Conservation (phyloP, 2,888 invertebrate species). For the Epirrita christyi region DNA sequence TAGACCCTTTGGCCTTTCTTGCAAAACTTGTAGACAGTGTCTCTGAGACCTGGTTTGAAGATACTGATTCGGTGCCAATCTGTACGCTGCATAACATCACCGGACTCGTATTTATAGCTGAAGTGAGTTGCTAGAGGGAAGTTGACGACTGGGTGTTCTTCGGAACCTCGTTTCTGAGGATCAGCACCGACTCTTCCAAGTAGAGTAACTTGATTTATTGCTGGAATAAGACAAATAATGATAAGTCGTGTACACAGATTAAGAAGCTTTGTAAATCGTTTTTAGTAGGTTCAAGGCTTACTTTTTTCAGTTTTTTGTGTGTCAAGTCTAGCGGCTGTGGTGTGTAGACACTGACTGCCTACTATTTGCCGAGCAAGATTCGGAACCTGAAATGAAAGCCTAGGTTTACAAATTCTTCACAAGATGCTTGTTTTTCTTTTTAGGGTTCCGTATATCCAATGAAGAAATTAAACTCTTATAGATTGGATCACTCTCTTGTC, state of each 20-base stretch:
- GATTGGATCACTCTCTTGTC: too few species aligned
- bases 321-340: constrained; percentile 47
- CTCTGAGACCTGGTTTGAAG: constrained; percentile 93
- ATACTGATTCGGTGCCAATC: constrained; percentile 97
- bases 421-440: too few species aligned
- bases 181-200: constrained; percentile 95
- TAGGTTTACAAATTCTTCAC: too few species aligned
- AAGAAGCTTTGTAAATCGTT: too few species aligned
- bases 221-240: constrained; percentile 49
- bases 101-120: constrained; percentile 92
- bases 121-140: constrained; percentile 96
- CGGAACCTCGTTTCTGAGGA: constrained; percentile 93
- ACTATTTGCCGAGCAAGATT: constrained; percentile 40
- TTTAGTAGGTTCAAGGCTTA: constrained; percentile 41
- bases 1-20: constrained; percentile 94
- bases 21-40: constrained; percentile 90
- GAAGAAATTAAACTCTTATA: too few species aligned
- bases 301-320: constrained; percentile 73
- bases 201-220: constrained; percentile 93
- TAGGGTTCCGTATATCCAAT: too few species aligned
- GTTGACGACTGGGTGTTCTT: constrained; percentile 93
- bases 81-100: constrained; percentile 92
- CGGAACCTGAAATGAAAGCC: constrained; percentile 44
- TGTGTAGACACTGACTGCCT: constrained; percentile 45
- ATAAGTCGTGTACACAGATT: neutral